Evolutionary conservation across 1,140 invertebrate genomes (phyloP), one percentile per base, ranked within the genome.

Genomic region (Probaryconus sp.): DNA sequence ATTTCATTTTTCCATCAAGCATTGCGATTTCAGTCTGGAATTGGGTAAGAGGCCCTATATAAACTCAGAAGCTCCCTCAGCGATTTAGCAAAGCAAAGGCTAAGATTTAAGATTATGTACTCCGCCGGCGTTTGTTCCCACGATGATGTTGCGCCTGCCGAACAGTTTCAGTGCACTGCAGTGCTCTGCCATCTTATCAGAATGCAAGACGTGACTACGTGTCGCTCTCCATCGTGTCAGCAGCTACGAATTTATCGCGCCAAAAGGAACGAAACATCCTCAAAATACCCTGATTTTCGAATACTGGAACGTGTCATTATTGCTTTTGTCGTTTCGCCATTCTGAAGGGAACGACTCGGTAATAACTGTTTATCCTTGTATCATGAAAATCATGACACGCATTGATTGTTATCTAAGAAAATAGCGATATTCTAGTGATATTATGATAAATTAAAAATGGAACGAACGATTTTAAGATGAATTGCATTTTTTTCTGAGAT

Each of bases 61-160:
- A 70, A 55, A 64, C 58, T 65, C 45, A 21, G 33, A 42, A 56
- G 26, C 51, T 72, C 60, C 45, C 69, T 63, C 68, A 53, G 63
- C 70, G 70, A 74, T 74, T 74, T 74, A 67, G 70, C 63, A 63
- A 67, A 74, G 63, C 48, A 61, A 40, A 28, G 38, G 56, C 63
- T 51, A 74, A 74, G 70, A 74, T 74, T 74, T 68, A 68, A 74
- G 71, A 74, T 74, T 74, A 74, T 63, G 71, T 68, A 74, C 71
- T 68, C 63, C 38, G 50, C 10, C 18, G 7, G 63, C 70, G 63
- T 63, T 73, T 56, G 42, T 73, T 73, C 70, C 55, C 61, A 73
- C 70, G 56, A 35, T 67, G 63, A 67, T 73, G 55, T 48, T 40
- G 55, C 42, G 55, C 70, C 70, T 73, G 70, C 48, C 70, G 70